Evolutionary conservation across 2,888 invertebrate genomes (phyloP).

Genomic region (Cerceris ruficornis): DNA sequence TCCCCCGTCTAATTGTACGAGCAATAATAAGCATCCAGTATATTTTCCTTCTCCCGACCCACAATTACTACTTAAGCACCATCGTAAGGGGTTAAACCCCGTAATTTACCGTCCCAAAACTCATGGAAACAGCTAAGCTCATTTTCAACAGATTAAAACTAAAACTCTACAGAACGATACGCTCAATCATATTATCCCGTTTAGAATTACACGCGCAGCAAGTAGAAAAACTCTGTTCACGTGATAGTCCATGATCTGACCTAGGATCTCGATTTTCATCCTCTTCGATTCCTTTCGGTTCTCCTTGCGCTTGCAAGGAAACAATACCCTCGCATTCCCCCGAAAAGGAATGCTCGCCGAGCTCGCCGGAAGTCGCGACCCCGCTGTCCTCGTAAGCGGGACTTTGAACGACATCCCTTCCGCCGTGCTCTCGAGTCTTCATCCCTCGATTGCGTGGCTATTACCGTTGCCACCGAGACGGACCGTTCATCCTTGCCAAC

Average conservation of each 20-base stretch:
- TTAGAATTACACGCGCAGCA: not conserved
- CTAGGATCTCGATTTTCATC: slow-evolving; percentile 70
- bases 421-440: slow-evolving; percentile 49
- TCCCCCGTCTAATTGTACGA: no score
- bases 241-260: slow-evolving; percentile 39
- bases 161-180: no score
- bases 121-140: no score
- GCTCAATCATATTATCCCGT: not conserved
- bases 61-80: no score
- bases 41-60: no score
- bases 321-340: slow-evolving; percentile 71
- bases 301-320: slow-evolving; percentile 54
- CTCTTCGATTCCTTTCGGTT: slow-evolving; percentile 59
- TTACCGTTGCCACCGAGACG: slow-evolving; percentile 8
- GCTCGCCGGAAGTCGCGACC: slow-evolving; percentile 76
- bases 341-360: slow-evolving; percentile 74
- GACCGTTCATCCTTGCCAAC: slow-evolving; percentile 12
- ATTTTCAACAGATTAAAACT: no score
- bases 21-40: no score
- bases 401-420: slow-evolving; percentile 52
- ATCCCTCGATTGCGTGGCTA: slow-evolving; percentile 43
- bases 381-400: slow-evolving; percentile 75
- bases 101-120: no score
- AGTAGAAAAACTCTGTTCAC: not conserved
- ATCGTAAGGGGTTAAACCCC: no score